A percentile compares a stretch with the other conserved stretches of the same genome.
These are phyloP conservation scores for Zaprionus bogoriensis DNA, from an alignment of 2,888 invertebrate genomes.

Conservation along the genomic window DNA sequence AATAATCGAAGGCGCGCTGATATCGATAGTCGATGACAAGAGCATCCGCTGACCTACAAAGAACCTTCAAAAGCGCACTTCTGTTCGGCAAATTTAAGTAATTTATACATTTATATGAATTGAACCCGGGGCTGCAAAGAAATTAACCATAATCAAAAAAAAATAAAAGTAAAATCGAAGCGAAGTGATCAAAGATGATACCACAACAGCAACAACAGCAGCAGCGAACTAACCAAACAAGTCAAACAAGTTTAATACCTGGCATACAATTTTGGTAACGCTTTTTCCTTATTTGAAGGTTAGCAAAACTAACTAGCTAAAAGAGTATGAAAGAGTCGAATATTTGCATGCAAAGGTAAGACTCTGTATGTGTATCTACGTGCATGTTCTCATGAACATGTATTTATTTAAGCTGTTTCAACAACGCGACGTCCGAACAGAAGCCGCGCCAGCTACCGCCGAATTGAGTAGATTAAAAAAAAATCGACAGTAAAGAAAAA, in stretches of 20 bases:
- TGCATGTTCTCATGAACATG: slow-evolving; percentile 6
- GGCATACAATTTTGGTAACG: slow-evolving; percentile 43
- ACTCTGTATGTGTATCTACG: slow-evolving; percentile 14
- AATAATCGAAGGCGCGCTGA: slow-evolving; percentile 50
- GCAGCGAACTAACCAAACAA: slow-evolving; percentile 52
- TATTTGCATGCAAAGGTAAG: slow-evolving; percentile 60
- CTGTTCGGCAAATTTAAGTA: too few species aligned
- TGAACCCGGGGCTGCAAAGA: too few species aligned
- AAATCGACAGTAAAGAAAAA: slow-evolving; percentile 22
- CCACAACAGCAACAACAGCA: neutral
- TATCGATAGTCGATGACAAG: slow-evolving; percentile 35
- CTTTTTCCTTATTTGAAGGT: slow-evolving; percentile 58
- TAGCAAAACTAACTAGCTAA: slow-evolving; percentile 26
- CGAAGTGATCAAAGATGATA: slow-evolving; percentile 42
- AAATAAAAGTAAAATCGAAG: slow-evolving; percentile 25
- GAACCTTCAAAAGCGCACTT: slow-evolving; percentile 61
- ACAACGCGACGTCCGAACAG: slow-evolving; percentile 16
- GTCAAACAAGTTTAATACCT: slow-evolving; percentile 64
- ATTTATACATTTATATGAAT: too few species aligned
- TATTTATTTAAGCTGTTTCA: slow-evolving; percentile 60
- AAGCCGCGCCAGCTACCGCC: slow-evolving; percentile 13
- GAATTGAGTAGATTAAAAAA: slow-evolving; percentile 10
- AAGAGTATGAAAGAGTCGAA: slow-evolving; percentile 20
- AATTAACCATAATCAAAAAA: slow-evolving; percentile 15
- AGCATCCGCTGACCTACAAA: slow-evolving; percentile 70